These are phyloP conservation scores for Bufo gargarizans DNA, from an alignment of 2,113 vertebrate genomes.

Conservation along the genomic window DNA sequence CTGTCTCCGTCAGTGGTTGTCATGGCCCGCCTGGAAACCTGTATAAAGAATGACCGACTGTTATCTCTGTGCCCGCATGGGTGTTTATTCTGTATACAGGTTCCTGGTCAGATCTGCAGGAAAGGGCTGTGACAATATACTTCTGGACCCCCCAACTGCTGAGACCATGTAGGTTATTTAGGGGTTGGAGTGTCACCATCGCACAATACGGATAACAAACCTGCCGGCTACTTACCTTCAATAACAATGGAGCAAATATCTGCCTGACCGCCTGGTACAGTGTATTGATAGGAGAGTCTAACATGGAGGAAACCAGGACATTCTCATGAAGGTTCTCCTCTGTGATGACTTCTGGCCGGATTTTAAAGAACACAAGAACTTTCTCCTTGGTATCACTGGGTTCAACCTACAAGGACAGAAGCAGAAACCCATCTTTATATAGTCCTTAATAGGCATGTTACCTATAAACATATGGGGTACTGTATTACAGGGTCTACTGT, in stretches of 20 bases:
- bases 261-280: constrained; percentile 92
- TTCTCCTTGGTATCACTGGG: constrained; percentile 76
- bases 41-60: too few species aligned
- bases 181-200: too few species aligned
- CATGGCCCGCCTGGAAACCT: too few species aligned
- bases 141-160: too few species aligned
- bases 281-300: constrained; percentile 91
- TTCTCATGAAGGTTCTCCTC: constrained; percentile 90
- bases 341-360: constrained; percentile 88
- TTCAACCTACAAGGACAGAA: constrained; percentile 77
- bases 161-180: too few species aligned
- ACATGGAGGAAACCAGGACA: constrained; percentile 93
- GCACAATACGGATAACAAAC: not conserved
- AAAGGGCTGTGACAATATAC: too few species aligned
- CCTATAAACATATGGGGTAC: too few species aligned
- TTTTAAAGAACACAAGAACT: constrained; percentile 93
- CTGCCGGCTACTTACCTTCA: constrained; percentile 76
- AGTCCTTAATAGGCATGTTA: not conserved
- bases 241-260: constrained; percentile 88
- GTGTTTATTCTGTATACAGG: too few species aligned
- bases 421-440: not conserved
- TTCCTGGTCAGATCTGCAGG: too few species aligned
- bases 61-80: too few species aligned
- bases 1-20: too few species aligned
- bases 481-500: too few species aligned